A percentile compares a stretch with the other conserved stretches of the same genome.
Evolutionary conservation across 2,888 invertebrate genomes (phyloP).

Genomic region (Penaeus monodon): DNA sequence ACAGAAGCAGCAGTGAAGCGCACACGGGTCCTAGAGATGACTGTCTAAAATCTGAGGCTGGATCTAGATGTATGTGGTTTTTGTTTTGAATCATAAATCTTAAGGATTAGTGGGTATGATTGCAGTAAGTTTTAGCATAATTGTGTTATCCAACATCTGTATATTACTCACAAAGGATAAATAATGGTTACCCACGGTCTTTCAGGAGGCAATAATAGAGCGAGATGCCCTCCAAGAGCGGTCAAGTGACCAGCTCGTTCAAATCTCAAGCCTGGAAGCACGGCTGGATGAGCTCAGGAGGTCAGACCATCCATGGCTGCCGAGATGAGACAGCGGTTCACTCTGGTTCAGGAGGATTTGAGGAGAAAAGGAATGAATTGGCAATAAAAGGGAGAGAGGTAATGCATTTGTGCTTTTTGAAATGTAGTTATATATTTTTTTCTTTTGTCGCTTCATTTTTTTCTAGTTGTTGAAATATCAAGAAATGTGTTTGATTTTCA

Average conservation of each 20-base stretch:
- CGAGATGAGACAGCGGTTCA: constrained; percentile 30
- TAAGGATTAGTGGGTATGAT: too few species aligned
- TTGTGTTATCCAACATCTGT: too few species aligned
- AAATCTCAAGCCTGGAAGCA: constrained; percentile 48
- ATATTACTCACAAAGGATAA: too few species aligned
- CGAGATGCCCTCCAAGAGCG: constrained; percentile 38
- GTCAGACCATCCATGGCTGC: constrained; percentile 33
- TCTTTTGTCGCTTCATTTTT: neutral
- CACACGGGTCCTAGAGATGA: constrained; percentile 44
- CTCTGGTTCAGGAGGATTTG: constrained; percentile 38
- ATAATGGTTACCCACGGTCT: neutral
- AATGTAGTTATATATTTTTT: neutral
- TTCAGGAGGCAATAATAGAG: constrained; percentile 44
- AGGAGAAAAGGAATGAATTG: constrained; percentile 36
- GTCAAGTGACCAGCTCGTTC: constrained; percentile 41
- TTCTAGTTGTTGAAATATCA: neutral
- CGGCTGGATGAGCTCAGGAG: constrained; percentile 53
- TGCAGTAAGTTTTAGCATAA: neutral
- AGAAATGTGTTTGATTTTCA: too few species aligned
- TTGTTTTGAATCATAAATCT: neutral
- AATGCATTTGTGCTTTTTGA: neutral
- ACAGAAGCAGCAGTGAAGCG: constrained; percentile 54
- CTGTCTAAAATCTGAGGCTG: constrained; percentile 26
- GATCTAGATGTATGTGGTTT: constrained; percentile 44
- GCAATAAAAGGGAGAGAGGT: constrained; percentile 50